These are phyloP conservation scores for Hydrotaea diabolus DNA, from an alignment of 2,888 invertebrate genomes.

Conservation along the genomic window DNA sequence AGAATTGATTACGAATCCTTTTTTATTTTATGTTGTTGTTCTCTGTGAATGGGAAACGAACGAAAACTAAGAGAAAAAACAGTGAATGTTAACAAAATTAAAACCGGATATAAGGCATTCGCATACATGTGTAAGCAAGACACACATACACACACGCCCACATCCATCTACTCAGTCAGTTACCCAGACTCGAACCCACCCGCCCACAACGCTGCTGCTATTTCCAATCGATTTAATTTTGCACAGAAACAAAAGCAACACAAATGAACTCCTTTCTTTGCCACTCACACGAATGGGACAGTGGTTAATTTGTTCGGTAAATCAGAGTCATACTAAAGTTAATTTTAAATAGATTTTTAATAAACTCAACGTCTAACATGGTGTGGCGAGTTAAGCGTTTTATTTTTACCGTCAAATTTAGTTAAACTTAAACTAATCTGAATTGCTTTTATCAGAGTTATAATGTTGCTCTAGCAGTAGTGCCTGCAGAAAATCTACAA, in stretches of 20 bases:
- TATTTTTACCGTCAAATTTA: too few species aligned
- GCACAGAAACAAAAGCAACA: slow-evolving; percentile 48
- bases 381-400: too few species aligned
- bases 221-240: slow-evolving; percentile 66
- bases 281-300: neutral
- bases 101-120: slow-evolving; percentile 64
- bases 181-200: neutral
- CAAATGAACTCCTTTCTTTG: slow-evolving; percentile 7
- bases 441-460: too few species aligned
- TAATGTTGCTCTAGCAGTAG: too few species aligned
- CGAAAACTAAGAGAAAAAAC: slow-evolving; percentile 32
- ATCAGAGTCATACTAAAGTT: too few species aligned
- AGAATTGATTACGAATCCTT: slow-evolving; percentile 69
- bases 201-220: slow-evolving; percentile 33
- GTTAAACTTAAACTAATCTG: too few species aligned
- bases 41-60: neutral
- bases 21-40: slow-evolving; percentile 4
- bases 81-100: slow-evolving; percentile 65
- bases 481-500: too few species aligned
- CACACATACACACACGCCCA: too few species aligned
- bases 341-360: too few species aligned
- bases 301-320: neutral
- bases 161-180: too few species aligned
- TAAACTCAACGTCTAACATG: too few species aligned
- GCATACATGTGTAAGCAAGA: slow-evolving; percentile 43